These are phyloP conservation scores for Miichthys miiuy DNA, from an alignment of 2,797 vertebrate species.

Conservation along the genomic window DNA sequence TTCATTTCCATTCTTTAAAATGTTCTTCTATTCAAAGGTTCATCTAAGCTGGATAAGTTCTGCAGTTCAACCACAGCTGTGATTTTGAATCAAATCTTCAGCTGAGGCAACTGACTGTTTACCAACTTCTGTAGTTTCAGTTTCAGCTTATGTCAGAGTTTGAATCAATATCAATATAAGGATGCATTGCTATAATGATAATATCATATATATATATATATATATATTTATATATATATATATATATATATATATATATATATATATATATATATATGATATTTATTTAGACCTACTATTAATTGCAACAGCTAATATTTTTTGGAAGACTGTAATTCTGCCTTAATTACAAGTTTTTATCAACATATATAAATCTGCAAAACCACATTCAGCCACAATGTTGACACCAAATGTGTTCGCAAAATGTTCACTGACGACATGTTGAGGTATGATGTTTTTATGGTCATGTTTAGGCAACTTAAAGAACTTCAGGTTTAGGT, in stretches of 20 bases:
- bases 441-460: neutral
- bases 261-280: no score
- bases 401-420: neutral
- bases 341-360: no score
- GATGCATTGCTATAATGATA: neutral
- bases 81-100: neutral
- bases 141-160: neutral
- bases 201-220: no score
- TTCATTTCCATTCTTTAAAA: conserved; percentile 47
- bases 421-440: neutral
- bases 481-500: neutral
- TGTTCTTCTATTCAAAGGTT: conserved; percentile 23
- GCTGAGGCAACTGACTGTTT: neutral
- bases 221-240: no score
- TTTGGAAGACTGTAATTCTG: no score
- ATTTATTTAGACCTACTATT: neutral
- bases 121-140: neutral
- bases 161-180: neutral
- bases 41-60: conserved; percentile 13
- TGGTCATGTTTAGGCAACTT: neutral
- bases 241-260: no score
- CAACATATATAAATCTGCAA: neutral
- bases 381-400: neutral
- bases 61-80: neutral
- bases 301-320: neutral